Percentiles rank a stretch among this genome's conserved stretches.
phyloP scores from a whole-genome alignment of 1,140 invertebrate genomes.

The Drosophila dunni region DNA sequence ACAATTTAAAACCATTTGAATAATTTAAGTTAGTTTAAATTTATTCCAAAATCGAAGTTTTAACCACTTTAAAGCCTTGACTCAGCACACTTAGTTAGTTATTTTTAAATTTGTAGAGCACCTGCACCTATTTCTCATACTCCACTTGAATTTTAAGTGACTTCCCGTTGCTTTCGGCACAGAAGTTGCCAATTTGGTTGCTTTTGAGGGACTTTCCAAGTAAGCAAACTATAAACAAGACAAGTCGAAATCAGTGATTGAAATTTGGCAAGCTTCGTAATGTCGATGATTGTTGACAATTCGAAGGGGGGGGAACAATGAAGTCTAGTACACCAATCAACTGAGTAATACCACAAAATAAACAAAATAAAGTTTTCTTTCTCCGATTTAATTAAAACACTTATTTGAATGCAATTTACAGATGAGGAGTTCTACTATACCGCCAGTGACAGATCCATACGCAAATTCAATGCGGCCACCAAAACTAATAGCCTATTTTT shows the following conservation, averaged over 20 bases:
- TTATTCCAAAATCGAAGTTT: neutral
- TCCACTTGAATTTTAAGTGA: neutral
- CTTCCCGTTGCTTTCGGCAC: neutral
- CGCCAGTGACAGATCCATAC: constrained; percentile 81
- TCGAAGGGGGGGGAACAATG: neutral
- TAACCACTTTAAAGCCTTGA: neutral
- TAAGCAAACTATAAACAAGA: neutral
- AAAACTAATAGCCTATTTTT: constrained; percentile 76
- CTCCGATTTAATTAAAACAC: neutral
- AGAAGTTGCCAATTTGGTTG: constrained; percentile 9
- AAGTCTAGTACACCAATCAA: neutral
- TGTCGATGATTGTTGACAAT: neutral
- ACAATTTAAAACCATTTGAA: no score
- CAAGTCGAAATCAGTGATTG: constrained; percentile 7
- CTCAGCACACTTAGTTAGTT: neutral
- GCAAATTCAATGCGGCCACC: constrained; percentile 85
- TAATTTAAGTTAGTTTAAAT: no score
- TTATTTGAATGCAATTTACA: constrained; percentile 7
- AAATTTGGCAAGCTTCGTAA: constrained; percentile 20
- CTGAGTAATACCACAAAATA: constrained; percentile 1
- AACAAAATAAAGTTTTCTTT: neutral
- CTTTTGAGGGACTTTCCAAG: neutral
- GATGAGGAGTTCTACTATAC: constrained; percentile 85
- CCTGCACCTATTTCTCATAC: neutral
- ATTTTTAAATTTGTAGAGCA: neutral